Base-by-base conservation (phyloP, 2,113 vertebrate species). In the Nanorana parkeri region DNA sequence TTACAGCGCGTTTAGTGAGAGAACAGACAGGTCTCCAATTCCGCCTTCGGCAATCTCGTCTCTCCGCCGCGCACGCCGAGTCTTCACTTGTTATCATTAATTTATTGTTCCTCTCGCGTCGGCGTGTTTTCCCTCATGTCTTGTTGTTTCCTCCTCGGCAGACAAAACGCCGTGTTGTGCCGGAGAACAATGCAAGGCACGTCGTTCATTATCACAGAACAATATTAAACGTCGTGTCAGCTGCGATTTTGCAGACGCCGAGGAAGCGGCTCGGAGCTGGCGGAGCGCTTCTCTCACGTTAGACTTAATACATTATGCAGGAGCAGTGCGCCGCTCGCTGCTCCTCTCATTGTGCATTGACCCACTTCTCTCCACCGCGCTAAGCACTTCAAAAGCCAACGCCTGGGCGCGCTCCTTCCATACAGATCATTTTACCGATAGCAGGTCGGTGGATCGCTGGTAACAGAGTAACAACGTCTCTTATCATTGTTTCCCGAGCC, bases 271-370 rank as follows among this genome's bases (percentile, higher is more conserved):
- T 95, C 95, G 95, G 88, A 92, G 93, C 94, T 91, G 90, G 79
- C 88, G 73, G 88, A 96, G 94, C 94, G 93, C 92, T 93, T 94
- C 94, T 92, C 93, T 93, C 95, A 94, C 93, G 96, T 96, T 97
- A 96, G 89, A 95, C 94, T 95, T 96, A 95, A 99, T 97, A 95
- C 94, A 98, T 98, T 96, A 98, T 97, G 96, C 95, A 99, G 95
- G 90, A 94, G 92, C 87, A 92, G 92, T 96, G 95, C 92, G 95
- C 93, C 89, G 95, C 94, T 92, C 94, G 95, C 95, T 92, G 92
- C 93, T 91, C 90, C 85, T 87, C 88, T 94, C 93, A 96, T 97
- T 98, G 96, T 98, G 96, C 95, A 94, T 87, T 97, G 97, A 97
- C 96, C 96, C 96, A 99, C 90, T 96, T 97, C 94, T 93, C 90